Evolutionary conservation across 2,888 invertebrate species (phyloP), one percentile per base, ranked within the genome.

Genomic region (Acleris sparsana): DNA sequence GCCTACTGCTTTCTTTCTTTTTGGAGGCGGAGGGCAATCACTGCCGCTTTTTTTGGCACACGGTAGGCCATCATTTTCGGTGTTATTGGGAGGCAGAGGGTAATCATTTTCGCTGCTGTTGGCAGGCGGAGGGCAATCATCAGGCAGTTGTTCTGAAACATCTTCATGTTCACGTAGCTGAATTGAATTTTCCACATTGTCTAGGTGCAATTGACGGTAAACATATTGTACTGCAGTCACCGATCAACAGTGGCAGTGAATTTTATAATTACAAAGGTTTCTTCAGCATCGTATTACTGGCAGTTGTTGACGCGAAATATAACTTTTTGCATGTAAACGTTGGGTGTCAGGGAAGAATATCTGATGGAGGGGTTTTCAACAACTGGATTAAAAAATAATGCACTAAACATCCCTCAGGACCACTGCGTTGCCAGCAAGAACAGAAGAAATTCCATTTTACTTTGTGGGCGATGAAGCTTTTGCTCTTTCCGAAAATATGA

Each of bases 1-100:
- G 67, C 20, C 69, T 33, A 67, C 69, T 67, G 63, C 51, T 69
- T 69, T 67, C 62, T 49, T 49, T 18, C 49, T 49, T 49, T 49
- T 49, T 49, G 49, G 18, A 49, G 49, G 17, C 49, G 49, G 63
- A 60, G 55, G 59, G 63, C 63, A 53, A 53, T 63, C 62, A 67
- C 46, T 17, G 18, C 9, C 18, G 17, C 17, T 11, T 49, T 49
- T 49, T 49, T 49, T 49, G 49, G 18, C 39, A 49, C 17, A 4
- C 49, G 49, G 63, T 56, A 51, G 59, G 63, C 63, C 48, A 53
- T 63, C 62, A 67, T 44, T 17, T 4, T 17, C 18, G 17, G 5
- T 11, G 5, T 49, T 18, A 18, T 49, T 49, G 13, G 49, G 4
- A 18, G 49, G 4, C 49, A 18, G 63, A 60, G 49, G 59, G 63